These are phyloP conservation scores for Periphyllus acericola DNA, from an alignment of 2,888 invertebrate species.

Conservation along the genomic window DNA sequence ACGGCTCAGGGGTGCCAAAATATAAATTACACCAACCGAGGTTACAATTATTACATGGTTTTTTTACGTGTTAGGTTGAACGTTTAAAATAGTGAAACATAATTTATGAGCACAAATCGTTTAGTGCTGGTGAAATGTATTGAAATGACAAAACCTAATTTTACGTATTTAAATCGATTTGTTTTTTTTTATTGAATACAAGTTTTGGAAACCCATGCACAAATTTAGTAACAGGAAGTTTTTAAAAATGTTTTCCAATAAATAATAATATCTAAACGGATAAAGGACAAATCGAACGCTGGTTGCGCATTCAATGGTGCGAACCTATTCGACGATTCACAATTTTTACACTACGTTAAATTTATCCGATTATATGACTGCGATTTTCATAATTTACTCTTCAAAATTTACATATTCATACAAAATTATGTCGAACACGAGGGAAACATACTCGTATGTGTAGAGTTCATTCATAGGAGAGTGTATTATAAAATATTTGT, in stretches of 20 bases:
- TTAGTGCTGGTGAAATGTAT: not conserved
- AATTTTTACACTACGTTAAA: not conserved
- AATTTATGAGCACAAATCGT: not conserved
- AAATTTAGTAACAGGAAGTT: conserved; percentile 20
- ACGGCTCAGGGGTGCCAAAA: conserved; percentile 51
- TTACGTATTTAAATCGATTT: not conserved
- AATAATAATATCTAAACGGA: conserved; percentile 20
- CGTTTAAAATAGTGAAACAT: not conserved
- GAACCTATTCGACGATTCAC: not conserved
- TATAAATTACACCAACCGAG: conserved; percentile 25
- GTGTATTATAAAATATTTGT: too few species aligned
- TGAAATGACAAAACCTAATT: not conserved
- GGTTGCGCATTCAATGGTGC: conserved; percentile 1
- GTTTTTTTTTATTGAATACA: not conserved
- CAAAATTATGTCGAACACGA: too few species aligned
- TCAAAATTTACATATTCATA: too few species aligned
- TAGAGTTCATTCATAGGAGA: too few species aligned
- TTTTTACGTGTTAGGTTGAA: not conserved
- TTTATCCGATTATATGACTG: not conserved
- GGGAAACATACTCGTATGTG: too few species aligned
- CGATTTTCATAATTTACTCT: not conserved
- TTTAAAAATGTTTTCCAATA: conserved; percentile 43
- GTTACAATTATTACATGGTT: conserved; percentile 10
- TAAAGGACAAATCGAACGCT: conserved; percentile 38
- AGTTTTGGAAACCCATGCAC: conserved; percentile 25